Evolutionary conservation across 2,797 vertebrate genomes (phyloP).

Genomic region (Sphenopsis melanotis): DNA sequence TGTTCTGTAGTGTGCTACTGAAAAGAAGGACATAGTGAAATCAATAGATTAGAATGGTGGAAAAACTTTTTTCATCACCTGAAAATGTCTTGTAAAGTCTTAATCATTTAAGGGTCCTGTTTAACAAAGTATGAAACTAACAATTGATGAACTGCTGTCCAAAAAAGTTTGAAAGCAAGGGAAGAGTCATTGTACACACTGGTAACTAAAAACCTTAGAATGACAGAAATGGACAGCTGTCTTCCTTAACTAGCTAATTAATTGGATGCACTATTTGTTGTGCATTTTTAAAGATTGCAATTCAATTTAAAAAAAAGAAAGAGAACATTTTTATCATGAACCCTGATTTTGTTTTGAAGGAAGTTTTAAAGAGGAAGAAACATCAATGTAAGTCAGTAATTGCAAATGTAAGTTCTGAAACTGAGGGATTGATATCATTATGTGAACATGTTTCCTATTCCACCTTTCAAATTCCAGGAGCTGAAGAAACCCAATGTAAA

Average conservation of each 20-base stretch:
- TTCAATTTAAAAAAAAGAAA: background rate
- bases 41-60: background rate
- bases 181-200: background rate
- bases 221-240: slow-evolving; percentile 60
- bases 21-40: background rate
- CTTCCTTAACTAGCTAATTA: slow-evolving; percentile 29
- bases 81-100: slow-evolving; percentile 38
- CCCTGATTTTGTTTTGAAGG: background rate
- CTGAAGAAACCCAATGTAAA: background rate
- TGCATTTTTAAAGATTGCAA: slow-evolving; percentile 20
- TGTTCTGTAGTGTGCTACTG: background rate
- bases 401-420: background rate
- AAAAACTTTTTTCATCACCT: background rate
- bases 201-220: slow-evolving; percentile 44
- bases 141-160: slow-evolving; percentile 46
- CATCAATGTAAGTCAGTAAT: background rate
- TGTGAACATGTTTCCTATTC: background rate
- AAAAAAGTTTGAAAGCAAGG: slow-evolving; percentile 7
- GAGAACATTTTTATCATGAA: background rate
- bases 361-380: background rate
- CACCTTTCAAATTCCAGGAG: background rate
- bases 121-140: slow-evolving; percentile 57
- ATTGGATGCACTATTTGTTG: slow-evolving; percentile 35
- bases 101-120: slow-evolving; percentile 31
- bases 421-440: background rate